phyloP scores from a whole-genome alignment of 2,113 vertebrate genomes.

The Dolichotis patagonum region DNA sequence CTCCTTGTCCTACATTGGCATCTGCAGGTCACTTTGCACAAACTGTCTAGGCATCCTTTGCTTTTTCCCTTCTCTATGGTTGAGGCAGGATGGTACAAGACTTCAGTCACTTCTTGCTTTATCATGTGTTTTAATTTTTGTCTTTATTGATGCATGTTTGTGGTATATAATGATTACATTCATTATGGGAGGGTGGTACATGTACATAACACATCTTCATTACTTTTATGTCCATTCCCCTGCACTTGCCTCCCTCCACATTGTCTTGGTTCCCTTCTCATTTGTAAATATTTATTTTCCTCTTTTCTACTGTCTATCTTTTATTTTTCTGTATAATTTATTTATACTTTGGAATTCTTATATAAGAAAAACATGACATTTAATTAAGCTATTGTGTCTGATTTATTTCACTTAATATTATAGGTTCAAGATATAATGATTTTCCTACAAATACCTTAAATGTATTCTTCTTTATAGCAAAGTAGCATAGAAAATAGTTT shows the following conservation, averaged over 20 bases:
- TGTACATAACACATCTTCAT: background rate
- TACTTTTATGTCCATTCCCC: background rate
- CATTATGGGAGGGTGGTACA: background rate
- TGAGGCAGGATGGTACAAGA: background rate
- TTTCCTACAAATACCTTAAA: background rate
- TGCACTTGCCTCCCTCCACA: background rate
- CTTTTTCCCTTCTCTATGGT: background rate
- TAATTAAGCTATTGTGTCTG: background rate
- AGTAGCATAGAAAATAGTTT: background rate
- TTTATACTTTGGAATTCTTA: background rate
- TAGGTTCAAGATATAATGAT: background rate
- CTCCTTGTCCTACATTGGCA: too few species aligned
- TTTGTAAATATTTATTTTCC: background rate
- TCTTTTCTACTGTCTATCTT: background rate
- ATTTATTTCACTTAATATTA: background rate
- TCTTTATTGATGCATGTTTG: background rate
- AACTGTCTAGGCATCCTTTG: background rate
- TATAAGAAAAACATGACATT: background rate
- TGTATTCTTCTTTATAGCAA: background rate
- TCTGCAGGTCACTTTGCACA: background rate
- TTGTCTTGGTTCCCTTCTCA: background rate
- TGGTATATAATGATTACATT: background rate
- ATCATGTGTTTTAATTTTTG: background rate
- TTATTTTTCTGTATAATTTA: background rate
- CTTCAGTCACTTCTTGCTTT: background rate